These are phyloP conservation scores for Hirtodrosophila duncani DNA, from an alignment of 2,888 invertebrate genomes.

Conservation along the genomic window DNA sequence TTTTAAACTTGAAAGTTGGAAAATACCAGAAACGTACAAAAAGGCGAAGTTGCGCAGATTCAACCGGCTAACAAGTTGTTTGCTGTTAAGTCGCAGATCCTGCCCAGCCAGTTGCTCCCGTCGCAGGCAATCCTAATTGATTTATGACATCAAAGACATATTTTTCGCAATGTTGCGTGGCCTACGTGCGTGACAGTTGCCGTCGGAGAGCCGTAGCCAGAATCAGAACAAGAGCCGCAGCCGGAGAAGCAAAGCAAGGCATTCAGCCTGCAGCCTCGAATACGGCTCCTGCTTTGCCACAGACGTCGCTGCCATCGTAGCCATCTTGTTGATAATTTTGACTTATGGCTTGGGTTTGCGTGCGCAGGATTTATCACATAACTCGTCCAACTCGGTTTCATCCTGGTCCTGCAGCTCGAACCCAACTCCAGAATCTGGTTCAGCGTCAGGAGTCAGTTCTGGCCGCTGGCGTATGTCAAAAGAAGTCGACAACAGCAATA, in stretches of 20 bases:
- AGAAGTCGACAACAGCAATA: constrained; percentile 6
- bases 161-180: constrained; percentile 77
- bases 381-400: constrained; percentile 34
- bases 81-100: constrained; percentile 56
- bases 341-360: constrained; percentile 72
- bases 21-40: constrained; percentile 1
- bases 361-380: constrained; percentile 68
- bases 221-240: constrained; percentile 20
- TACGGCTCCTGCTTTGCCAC: background rate
- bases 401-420: background rate
- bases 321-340: constrained; percentile 77
- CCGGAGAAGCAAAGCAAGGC: background rate
- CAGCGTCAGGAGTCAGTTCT: too few species aligned
- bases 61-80: constrained; percentile 58
- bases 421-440: too few species aligned
- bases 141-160: constrained; percentile 78
- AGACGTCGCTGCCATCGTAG: constrained; percentile 37
- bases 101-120: constrained; percentile 32
- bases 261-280: too few species aligned
- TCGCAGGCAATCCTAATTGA: constrained; percentile 70
- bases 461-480: constrained; percentile 31
- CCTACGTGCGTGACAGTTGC: constrained; percentile 76
- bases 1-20: constrained; percentile 54
- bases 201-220: constrained; percentile 22
- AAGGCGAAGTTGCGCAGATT: background rate